A percentile compares a stretch with the other conserved stretches of the same genome.
phyloP scores from a whole-genome alignment of 2,888 invertebrate species.

The Copidosoma aretas region DNA sequence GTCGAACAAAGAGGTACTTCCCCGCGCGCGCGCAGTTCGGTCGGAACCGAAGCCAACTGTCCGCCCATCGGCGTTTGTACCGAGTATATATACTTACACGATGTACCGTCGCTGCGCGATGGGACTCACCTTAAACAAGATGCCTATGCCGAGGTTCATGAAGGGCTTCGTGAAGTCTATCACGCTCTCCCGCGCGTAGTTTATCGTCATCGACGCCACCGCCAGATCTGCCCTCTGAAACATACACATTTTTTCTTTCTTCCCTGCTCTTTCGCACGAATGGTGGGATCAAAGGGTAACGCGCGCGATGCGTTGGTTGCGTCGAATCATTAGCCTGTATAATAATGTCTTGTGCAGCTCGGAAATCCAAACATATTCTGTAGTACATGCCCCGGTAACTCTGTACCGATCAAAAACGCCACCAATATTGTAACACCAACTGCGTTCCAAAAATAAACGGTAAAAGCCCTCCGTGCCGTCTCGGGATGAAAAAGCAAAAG shows the following conservation, averaged over 20 bases:
- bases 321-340: too few relatives aligned
- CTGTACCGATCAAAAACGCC: too few relatives aligned
- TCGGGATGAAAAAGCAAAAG: too few relatives aligned
- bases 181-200: slow-evolving; percentile 91
- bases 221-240: slow-evolving; percentile 91
- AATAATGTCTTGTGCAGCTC: too few relatives aligned
- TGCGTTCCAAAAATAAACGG: too few relatives aligned
- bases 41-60: neutral
- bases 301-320: neutral
- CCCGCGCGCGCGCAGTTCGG: too few relatives aligned
- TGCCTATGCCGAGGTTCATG: slow-evolving; percentile 96
- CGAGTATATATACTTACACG: neutral
- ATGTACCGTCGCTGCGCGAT: too few relatives aligned
- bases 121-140: slow-evolving; percentile 83
- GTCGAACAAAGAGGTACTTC: too few relatives aligned
- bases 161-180: slow-evolving; percentile 99
- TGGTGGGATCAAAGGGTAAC: neutral
- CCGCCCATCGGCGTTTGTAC: neutral
- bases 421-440: too few relatives aligned
- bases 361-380: too few relatives aligned
- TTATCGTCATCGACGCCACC: slow-evolving; percentile 97
- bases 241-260: neutral
- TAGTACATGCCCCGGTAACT: too few relatives aligned
- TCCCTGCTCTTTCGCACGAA: neutral
- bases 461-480: too few relatives aligned